Base-by-base conservation (phyloP, 2,888 invertebrate species). In the Mesorhabditis belari region DNA sequence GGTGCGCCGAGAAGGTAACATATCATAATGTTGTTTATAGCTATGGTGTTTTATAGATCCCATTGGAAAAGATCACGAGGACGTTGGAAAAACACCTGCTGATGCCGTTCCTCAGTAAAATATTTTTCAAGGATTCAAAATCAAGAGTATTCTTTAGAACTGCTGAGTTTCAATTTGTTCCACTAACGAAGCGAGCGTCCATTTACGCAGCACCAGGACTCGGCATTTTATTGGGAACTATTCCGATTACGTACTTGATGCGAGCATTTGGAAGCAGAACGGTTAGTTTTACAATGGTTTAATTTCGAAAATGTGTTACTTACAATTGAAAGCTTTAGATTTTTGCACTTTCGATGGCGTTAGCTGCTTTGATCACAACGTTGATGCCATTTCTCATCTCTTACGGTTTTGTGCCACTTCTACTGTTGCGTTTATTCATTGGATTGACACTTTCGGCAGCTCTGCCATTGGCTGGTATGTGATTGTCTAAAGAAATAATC, bases 191-290 rank as follows among this genome's bases (percentile, higher is more conserved):
- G 44, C 49, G 64, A 23, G 57, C 55, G 9, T 2, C 62, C 3
- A 19, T 67, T 3, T 64, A 61, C 26, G 58, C 62, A 0, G 60
- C 64, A 9, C 62, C 66, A 3, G 66, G 66, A 57, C 26, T 67
- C 23, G 56, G 63, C 17, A 28, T 49, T 9, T 35, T 66, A 2
- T 9, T 63, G 19, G 66, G 66, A 49, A 57, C 49, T 21, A 25
- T 60, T 26, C 1, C 61, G n/a, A n/a, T n/a, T n/a, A n/a, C n/a
- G n/a, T n/a, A n/a, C n/a, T n/a, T n/a, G n/a, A n/a, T n/a, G n/a
- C n/a, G n/a, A n/a, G n/a, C n/a, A n/a, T n/a, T n/a, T n/a, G n/a
- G n/a, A n/a, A n/a, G n/a, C n/a, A n/a, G n/a, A n/a, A n/a, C 35
- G 35, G 6, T 35, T 12, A 35, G 17, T 35, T 35, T 35, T 35